Evolutionary conservation across 2,888 invertebrate genomes (phyloP).

Genomic region (Drosophila glabriapex): DNA sequence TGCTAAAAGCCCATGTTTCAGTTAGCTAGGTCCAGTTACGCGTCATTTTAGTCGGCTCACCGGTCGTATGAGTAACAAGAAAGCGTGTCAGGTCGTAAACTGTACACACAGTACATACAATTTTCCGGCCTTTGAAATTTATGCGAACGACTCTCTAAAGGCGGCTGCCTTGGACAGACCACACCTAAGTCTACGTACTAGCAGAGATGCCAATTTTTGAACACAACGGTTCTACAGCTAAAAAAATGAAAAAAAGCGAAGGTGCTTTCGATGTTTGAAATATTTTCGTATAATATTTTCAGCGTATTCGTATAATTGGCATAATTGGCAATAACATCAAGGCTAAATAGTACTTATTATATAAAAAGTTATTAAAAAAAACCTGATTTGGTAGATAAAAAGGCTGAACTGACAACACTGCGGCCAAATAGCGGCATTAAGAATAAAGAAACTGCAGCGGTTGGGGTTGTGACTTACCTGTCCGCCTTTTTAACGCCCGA

Average conservation of each 20-base stretch:
- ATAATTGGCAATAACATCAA: background rate
- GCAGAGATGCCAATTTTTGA: background rate
- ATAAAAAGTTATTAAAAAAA: background rate
- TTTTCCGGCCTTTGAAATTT: slow-evolving; percentile 41
- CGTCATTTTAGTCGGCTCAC: slow-evolving; percentile 20
- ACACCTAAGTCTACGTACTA: background rate
- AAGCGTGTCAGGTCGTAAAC: slow-evolving; percentile 43
- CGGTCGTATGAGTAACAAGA: slow-evolving; percentile 54
- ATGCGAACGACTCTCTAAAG: slow-evolving; percentile 42
- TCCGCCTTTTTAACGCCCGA: slow-evolving; percentile 95
- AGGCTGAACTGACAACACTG: background rate
- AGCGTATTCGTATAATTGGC: too few species aligned
- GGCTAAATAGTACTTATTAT: background rate
- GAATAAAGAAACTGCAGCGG: slow-evolving; percentile 17
- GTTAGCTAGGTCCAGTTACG: slow-evolving; percentile 20
- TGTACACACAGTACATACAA: slow-evolving; percentile 21
- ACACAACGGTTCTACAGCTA: background rate
- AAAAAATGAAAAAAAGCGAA: background rate
- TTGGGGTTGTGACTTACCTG: slow-evolving; percentile 83
- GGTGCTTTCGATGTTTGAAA: background rate
- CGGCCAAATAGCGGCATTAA: slow-evolving; percentile 11
- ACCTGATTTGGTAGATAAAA: background rate
- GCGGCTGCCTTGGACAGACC: slow-evolving; percentile 12
- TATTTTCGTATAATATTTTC: background rate
- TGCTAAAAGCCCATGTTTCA: slow-evolving; percentile 1